Evolutionary conservation across 2,113 vertebrate genomes (phyloP).

Genomic region (Psilopogon haemacephalus): DNA sequence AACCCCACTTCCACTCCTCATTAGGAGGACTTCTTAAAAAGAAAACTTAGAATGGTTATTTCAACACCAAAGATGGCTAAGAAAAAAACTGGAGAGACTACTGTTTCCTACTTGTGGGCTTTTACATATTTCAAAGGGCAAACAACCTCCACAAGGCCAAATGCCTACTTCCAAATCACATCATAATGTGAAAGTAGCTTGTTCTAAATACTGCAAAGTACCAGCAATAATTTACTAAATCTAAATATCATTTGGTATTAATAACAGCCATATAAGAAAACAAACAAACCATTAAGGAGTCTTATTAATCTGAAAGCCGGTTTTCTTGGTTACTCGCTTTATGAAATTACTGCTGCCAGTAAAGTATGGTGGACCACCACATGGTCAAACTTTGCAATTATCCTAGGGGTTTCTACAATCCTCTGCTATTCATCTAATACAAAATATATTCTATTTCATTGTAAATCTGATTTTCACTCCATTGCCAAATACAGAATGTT

Average conservation of each 20-base stretch:
- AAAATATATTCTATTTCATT: neutral
- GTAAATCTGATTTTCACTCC: neutral
- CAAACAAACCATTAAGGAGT: neutral
- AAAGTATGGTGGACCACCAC: neutral
- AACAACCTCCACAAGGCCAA: neutral
- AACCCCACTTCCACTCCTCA: neutral
- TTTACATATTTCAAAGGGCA: neutral
- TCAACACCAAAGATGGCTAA: neutral
- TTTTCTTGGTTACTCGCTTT: neutral
- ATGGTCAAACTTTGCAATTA: neutral
- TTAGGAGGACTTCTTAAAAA: neutral
- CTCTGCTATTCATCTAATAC: neutral
- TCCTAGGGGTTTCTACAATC: neutral
- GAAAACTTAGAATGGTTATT: neutral
- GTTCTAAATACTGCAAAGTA: neutral
- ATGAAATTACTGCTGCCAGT: neutral
- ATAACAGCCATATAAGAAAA: neutral
- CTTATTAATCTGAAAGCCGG: neutral
- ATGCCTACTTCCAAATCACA: neutral
- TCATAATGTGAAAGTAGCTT: neutral
- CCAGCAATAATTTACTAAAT: neutral
- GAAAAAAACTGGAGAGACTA: neutral
- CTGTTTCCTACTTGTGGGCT: neutral
- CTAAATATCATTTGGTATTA: neutral
- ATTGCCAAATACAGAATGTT: neutral